phyloP scores from a whole-genome alignment of 2,113 vertebrate genomes.

The Salvelinus sp. region DNA sequence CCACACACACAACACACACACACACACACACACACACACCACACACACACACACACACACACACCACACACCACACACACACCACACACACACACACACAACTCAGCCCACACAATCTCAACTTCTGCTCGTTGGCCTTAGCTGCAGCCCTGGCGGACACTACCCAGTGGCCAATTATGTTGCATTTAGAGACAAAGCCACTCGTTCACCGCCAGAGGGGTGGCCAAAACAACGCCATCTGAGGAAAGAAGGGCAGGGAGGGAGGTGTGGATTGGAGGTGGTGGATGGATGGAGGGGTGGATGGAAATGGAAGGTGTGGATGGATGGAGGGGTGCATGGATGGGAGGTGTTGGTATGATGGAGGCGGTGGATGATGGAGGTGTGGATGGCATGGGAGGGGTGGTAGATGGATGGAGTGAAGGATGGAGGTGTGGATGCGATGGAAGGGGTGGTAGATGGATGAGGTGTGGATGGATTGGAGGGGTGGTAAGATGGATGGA shows the following conservation, averaged over 20 bases:
- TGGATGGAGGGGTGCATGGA: constrained; percentile 13
- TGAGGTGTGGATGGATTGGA: not conserved
- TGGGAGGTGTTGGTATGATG: too few species aligned
- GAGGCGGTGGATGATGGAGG: not conserved
- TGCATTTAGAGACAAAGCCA: constrained; percentile 43
- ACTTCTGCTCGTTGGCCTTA: not conserved
- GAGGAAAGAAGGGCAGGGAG: constrained; percentile 1
- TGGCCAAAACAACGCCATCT: not conserved
- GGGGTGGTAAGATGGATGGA: not conserved
- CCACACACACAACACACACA: not conserved
- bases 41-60: too few species aligned
- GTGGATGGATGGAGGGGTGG: constrained; percentile 20
- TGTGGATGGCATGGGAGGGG: constrained; percentile 17
- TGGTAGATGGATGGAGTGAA: not conserved
- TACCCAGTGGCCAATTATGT: constrained; percentile 18
- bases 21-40: too few species aligned
- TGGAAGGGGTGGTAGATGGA: too few species aligned
- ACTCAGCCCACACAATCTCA: not conserved
- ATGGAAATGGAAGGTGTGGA: too few species aligned
- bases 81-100: not conserved
- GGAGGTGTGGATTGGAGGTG: not conserved
- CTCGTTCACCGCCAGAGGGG: constrained; percentile 22
- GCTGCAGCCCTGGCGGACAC: constrained; percentile 15
- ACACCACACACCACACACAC: too few species aligned
- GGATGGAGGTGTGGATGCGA: not conserved